These are phyloP conservation scores for Hippolais icterina DNA, from an alignment of 2,113 vertebrate species.

Conservation along the genomic window DNA sequence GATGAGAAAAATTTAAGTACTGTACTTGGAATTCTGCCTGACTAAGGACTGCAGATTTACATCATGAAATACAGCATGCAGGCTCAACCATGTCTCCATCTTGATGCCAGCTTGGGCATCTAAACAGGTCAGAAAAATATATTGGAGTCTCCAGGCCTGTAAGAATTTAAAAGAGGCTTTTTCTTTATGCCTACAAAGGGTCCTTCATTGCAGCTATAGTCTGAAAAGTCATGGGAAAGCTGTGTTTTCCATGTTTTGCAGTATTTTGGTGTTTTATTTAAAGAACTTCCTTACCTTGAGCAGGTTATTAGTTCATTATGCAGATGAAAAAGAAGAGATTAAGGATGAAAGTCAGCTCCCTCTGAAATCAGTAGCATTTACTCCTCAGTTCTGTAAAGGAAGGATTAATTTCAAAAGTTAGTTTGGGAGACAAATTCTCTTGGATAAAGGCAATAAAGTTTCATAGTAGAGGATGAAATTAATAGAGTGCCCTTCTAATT, in stretches of 20 bases:
- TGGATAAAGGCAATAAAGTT: not conserved
- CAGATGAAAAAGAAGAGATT: not conserved
- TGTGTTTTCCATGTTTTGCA: not conserved
- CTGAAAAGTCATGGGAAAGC: not conserved
- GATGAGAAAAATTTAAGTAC: not conserved
- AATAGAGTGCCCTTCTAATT: not conserved
- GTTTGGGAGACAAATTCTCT: not conserved
- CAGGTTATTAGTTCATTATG: not conserved
- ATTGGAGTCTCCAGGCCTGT: not conserved
- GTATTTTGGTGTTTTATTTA: not conserved
- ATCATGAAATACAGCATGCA: not conserved
- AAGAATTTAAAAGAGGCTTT: not conserved
- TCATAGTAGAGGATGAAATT: not conserved
- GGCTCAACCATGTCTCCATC: not conserved
- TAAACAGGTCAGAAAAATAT: not conserved
- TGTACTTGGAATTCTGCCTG: not conserved
- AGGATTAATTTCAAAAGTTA: not conserved
- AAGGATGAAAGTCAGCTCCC: not conserved
- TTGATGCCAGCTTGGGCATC: not conserved
- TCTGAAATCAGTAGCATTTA: not conserved
- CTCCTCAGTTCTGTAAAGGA: not conserved
- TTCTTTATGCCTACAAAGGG: not conserved
- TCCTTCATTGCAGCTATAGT: not conserved
- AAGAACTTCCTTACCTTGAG: not conserved
- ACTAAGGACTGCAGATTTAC: not conserved